Evolutionary conservation across 2,797 vertebrate genomes (phyloP), one percentile per base, ranked within the genome.

Genomic region (Bucorvus abyssinicus): DNA sequence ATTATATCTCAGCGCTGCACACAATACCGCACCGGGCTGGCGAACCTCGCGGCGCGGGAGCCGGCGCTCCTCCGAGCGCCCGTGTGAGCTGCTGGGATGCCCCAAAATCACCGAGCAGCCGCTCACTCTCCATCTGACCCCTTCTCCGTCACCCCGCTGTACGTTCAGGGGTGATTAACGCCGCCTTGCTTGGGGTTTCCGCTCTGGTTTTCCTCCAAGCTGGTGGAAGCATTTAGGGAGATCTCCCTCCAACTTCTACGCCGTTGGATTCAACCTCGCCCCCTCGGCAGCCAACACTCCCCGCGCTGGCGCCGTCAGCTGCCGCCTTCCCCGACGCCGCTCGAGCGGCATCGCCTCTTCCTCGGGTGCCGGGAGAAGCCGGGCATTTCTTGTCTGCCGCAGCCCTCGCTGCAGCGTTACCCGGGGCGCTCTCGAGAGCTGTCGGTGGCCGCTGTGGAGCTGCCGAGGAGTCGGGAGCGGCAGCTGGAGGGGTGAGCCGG

Each of bases 361-460:
- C 73, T 23, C 7, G 0, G 45, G 21, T 10, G 32, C 45, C 1
- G 10, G 27, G n/a, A 65, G 16, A 44, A 69, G 42, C 40, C 3
- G 12, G 12, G 20, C 6, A 16, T 7, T 10, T 29, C 2, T 71
- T 82, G 32, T 1, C 61, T 68, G 32, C 52, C 7, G 1, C 59
- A 56, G 36, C 18, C 30, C 26, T 63, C 42, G 0, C 67, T 68
- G 27, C 53, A 27, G 27, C 14, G 0, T 2, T 21, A 1, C 63
- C 9, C 0, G 5, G 36, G 49, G 64, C 60, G 55, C 73, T 19
- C 63, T 5, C 42, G 4, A 12, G 19, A 27, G 59, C 57, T 5
- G 0, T 2, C 0, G 6, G 40, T 4, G 3, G 49, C 56, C 4
- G 1, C 34, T 3, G 5, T 2, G 12, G 40, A 14, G 40, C 38